Base-by-base conservation (phyloP, 35 echinoderm and acorn worm species). In the Ophiothrix spiculata region DNA sequence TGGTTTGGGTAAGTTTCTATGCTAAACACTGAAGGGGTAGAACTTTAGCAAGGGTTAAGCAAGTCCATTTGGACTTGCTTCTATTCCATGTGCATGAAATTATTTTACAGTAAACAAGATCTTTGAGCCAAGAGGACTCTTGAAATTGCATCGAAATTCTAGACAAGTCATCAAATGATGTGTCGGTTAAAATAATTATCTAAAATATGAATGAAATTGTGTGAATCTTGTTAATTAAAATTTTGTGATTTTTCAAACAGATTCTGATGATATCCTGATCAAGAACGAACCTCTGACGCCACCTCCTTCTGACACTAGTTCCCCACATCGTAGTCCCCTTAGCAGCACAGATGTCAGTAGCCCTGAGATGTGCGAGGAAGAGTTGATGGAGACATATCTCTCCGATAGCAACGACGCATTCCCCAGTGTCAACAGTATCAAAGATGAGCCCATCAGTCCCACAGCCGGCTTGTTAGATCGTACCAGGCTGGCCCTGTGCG, bases 271-370 rank as follows among this genome's bases (percentile, higher is more conserved):
- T 37, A 75, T 93, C 14, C 35, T 63, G 8, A 87, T 93, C 75
- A 93, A 93, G 76, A 60, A 54, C 23, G 94, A 92, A 39, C 94
- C 94, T 29, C 81, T 89, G 17, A 97, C 91, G 6, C 91, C 95
- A 32, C 95, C 95, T 19, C 85, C 91, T 21, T 97, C 95, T 33
- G 92, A 93, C 45, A 90, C 90, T 28, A 80, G 79, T 38, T 97
- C 94, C 25, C 94, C 94, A 6, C 45, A 75, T 34, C 83, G 63
- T 36, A 89, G 90, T 74, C 83, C n/a, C 31, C 39, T 75, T 10
- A 89, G 81, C 40, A 90, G 88, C 56, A 90, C 63, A 1, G 86
- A 79, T 38, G 77, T 88, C 16, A 37, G 74, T 14, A 90, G 88
- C 76, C 80, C 88, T 32, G 79, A 56, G 2, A 74, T 83, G 69